Base-by-base conservation (phyloP, 1,140 invertebrate species). In the Adoxophyes honmai region DNA sequence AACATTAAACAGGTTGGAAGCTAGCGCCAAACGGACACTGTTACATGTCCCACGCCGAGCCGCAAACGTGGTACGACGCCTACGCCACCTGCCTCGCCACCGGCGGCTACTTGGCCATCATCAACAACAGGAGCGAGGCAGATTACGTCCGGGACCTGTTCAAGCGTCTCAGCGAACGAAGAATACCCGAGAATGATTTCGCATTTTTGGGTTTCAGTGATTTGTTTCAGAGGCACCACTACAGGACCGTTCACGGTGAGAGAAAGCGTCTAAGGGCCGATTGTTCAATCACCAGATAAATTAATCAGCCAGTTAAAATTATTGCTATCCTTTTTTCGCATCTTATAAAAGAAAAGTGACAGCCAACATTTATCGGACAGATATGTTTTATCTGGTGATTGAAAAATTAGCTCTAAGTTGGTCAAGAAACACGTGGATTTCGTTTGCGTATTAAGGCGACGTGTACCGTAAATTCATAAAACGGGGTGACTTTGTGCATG, bases 141-240 rank as follows among this genome's bases (percentile, higher is more conserved):
- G 67, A 77, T 33, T 68, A 74, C 44, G 59, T 78, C 6, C 64
- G 65, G 0, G 64, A 70, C 14, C 52, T 70, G 4, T 76, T 79
- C 63, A 81, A 74, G 34, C 55, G 71, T 18, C 54, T 75, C 0
- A 11, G 34, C 0, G 39, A 59, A 8, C 33, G 21, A 15, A 44
- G 61, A 15, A 38, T 59, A 0, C 61, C 56, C 8, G 53, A 38
- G 11, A 59, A 56, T 35, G 71, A 70, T 48, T 72, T 75, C 36
- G 80, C 79, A 7, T 83, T 75, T 52, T 55, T 86, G 13, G 82
- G 82, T 13, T 86, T 78, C 55, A 81, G 70, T 39, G 80, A 86
- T 57, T 59, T 75, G 16, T 78, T 79, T 55, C 68, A 73, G 16
- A 66, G 64, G 52, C 73, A 75, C 57, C 73, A 79, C 34, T 83